A percentile compares a stretch with the other conserved stretches of the same genome.
Conservation (phyloP, 2,888 invertebrate species). For the Ommatoiulus sabulosus region DNA sequence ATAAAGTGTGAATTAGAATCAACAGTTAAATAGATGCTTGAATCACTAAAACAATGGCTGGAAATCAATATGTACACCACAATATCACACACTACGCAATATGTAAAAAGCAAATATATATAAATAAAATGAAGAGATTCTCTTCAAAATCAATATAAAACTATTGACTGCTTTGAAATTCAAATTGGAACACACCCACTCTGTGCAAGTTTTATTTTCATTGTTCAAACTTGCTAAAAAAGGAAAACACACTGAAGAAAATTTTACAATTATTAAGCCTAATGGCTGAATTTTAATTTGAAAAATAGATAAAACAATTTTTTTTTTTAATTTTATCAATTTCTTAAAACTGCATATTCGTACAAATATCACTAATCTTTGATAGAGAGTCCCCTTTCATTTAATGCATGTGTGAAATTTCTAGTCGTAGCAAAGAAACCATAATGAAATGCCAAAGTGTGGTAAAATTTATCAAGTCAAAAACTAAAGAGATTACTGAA, state of each 20-base stretch:
- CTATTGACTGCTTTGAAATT: constrained; percentile 31
- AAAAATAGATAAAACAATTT: not conserved
- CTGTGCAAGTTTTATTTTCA: constrained; percentile 4
- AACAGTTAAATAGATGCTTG: constrained; percentile 40
- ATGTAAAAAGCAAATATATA: constrained; percentile 24
- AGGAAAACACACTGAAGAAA: not conserved
- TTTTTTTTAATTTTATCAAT: not conserved
- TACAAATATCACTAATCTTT: constrained; percentile 33
- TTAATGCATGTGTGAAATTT: not conserved
- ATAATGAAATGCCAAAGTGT: not conserved
- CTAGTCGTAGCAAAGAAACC: not conserved
- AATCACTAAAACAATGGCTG: constrained; percentile 30
- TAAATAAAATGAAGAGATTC: constrained; percentile 43
- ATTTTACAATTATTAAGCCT: not conserved
- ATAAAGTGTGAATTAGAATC: constrained; percentile 40
- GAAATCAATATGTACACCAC: constrained; percentile 30
- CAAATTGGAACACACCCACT: constrained; percentile 21
- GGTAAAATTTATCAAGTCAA: not conserved
- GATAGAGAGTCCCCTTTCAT: not conserved
- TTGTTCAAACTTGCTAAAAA: constrained; percentile 15
- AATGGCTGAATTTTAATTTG: not conserved
- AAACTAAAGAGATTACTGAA: not conserved
- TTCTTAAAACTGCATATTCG: constrained; percentile 4
- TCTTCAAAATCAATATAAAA: constrained; percentile 43
- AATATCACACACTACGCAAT: constrained; percentile 23